Base-by-base conservation (phyloP, 2,113 vertebrate species). In the Anas platyrhynchos region DNA sequence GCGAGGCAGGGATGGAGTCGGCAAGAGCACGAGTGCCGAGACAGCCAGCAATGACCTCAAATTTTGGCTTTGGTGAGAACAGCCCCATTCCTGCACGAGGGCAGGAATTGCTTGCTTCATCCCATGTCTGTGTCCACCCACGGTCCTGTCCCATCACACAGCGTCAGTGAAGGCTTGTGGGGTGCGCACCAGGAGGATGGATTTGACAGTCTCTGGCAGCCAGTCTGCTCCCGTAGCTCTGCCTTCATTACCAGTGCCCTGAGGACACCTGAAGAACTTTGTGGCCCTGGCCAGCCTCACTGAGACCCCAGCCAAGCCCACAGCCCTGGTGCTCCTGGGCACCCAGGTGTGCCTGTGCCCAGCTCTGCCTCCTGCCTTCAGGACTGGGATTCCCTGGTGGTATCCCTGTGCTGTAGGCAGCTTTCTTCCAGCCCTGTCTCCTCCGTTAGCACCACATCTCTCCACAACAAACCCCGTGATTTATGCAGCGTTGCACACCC, bases 31-130 rank as follows among this genome's bases (percentile, higher is more conserved):
- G 16, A 65, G 29, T 20, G 48, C 29, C 10, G 26, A 72, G 46
- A 76, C 13, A 36, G 55, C 36, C 59, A 2, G 0, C 1, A 0
- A 1, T 10, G 27, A 31, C 26, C 32, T 46, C 7, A 0, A 25
- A 12, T 32, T 77, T 61, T 31, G 58, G 23, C 11, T 75, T 46
- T 21, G 44, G 14, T 23, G 15, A 31, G 61, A n/a, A 36, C 73
- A 59, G 48, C 12, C 32, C 34, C 13, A 0, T 0, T 22, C 16
- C 75, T 38, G n/a, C 46, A 48, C 10, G 10, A 48, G 46, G 20
- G 46, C 46, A 48, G 46, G 46, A 48, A 48, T 22, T 2, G 17
- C 44, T 31, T 61, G 17, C 56, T 71, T 85, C 46, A 4, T 41
- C 15, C 41, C 41, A 23, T 20, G 13, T 8, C 29, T n/a, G 9